Evolutionary conservation across 2,113 vertebrate genomes (phyloP).

Genomic region (Burhinus bistriatus): DNA sequence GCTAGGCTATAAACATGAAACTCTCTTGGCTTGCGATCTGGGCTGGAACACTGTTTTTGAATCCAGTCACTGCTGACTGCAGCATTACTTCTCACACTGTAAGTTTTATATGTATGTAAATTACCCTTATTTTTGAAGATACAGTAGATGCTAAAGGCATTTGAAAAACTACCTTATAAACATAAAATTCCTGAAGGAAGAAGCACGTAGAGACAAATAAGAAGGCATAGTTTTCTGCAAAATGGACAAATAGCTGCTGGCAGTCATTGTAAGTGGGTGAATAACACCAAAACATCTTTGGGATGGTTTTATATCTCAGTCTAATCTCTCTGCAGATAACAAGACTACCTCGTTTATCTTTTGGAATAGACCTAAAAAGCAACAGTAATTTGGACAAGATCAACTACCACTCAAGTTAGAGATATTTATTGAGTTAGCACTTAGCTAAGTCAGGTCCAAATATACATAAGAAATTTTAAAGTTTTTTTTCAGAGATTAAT

Average conservation of each 20-base stretch:
- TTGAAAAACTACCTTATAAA: not conserved
- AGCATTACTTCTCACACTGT: constrained; percentile 53
- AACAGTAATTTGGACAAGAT: not conserved
- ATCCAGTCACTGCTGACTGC: constrained; percentile 25
- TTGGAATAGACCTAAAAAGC: not conserved
- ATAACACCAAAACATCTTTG: not conserved
- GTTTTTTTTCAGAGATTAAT: not conserved
- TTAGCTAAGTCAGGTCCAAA: not conserved
- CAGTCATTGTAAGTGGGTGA: not conserved
- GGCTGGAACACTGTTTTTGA: constrained; percentile 34
- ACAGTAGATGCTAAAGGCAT: not conserved
- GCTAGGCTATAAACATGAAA: constrained; percentile 69
- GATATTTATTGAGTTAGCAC: not conserved
- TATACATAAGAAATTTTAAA: not conserved
- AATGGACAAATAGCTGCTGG: not conserved
- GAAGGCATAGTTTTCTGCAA: not conserved
- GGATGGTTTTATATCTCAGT: not conserved
- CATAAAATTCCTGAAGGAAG: not conserved
- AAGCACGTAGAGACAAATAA: not conserved
- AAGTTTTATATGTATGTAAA: constrained; percentile 49
- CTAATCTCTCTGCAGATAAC: not conserved
- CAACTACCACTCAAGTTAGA: not conserved
- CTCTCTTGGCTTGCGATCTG: constrained; percentile 13
- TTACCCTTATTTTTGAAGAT: not conserved
- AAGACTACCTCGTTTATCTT: not conserved